phyloP scores from a whole-genome alignment of 2,113 vertebrate species.

The Hypanus sabinus region DNA sequence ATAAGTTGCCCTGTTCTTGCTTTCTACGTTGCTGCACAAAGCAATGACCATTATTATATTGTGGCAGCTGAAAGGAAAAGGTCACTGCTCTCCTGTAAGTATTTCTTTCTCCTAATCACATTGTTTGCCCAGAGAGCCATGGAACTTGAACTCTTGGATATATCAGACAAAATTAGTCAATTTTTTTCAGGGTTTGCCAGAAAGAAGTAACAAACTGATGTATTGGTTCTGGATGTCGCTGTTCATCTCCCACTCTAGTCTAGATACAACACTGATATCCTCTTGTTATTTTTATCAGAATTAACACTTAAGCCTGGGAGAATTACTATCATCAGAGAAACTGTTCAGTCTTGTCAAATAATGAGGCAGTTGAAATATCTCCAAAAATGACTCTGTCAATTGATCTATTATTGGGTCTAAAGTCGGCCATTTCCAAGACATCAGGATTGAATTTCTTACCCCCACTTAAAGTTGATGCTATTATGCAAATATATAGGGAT shows the following conservation, averaged over 20 bases:
- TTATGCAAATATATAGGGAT: not conserved
- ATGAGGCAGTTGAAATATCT: not conserved
- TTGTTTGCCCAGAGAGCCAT: not conserved
- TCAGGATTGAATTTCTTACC: not conserved
- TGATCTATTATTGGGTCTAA: not conserved
- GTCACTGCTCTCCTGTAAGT: not conserved
- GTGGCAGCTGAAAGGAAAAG: not conserved
- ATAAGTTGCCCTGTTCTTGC: not conserved
- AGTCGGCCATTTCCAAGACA: not conserved
- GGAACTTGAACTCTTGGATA: not conserved
- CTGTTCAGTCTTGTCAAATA: not conserved
- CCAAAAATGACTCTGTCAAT: not conserved
- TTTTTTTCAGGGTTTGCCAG: not conserved
- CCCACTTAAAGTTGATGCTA: not conserved
- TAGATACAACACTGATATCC: not conserved
- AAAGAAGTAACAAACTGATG: not conserved
- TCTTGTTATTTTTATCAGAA: not conserved
- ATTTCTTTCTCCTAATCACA: not conserved
- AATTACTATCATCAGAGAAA: not conserved
- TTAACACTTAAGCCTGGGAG: not conserved
- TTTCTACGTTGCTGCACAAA: not conserved
- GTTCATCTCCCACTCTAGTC: not conserved
- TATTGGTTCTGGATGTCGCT: no score
- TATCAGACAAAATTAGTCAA: not conserved
- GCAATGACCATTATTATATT: not conserved